A percentile compares a stretch with the other conserved stretches of the same genome.
These are phyloP conservation scores for Scrobipalpa atriplicella DNA, from an alignment of 2,888 invertebrate species.

Conservation along the genomic window DNA sequence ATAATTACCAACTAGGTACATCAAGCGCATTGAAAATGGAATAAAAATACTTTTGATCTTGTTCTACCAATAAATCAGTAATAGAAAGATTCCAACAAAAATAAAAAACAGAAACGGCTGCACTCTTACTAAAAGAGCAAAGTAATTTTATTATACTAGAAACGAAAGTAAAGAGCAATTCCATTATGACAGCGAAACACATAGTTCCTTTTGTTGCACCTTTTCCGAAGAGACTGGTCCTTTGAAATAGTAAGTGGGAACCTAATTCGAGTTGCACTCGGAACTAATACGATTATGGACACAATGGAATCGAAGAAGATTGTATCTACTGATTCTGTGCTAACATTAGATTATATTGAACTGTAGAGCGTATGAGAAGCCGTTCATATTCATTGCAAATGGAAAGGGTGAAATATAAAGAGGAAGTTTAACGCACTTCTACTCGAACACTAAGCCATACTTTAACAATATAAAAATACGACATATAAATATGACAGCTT, in stretches of 20 bases:
- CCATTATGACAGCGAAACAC: constrained; percentile 16
- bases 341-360: constrained; percentile 25
- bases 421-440: too few species aligned
- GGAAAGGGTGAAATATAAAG: too few species aligned
- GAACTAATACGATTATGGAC: constrained; percentile 28
- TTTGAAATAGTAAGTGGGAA: constrained; percentile 13
- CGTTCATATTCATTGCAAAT: too few species aligned
- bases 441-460: too few species aligned
- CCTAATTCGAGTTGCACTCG: constrained; percentile 23
- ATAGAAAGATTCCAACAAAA: too few species aligned
- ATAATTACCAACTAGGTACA: too few species aligned
- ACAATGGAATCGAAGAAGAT: constrained; percentile 28
- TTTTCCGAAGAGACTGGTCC: constrained; percentile 4
- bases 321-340: constrained; percentile 18
- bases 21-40: too few species aligned
- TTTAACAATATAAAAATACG: too few species aligned
- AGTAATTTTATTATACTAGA: constrained; percentile 10
- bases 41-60: not conserved
- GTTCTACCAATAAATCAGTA: not conserved
- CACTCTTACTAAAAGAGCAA: not conserved
- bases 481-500: too few species aligned
- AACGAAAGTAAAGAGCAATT: constrained; percentile 9
- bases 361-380: not conserved
- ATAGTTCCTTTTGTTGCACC: constrained; percentile 18
- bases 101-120: not conserved